Percentiles rank a stretch among this genome's conserved stretches.
Evolutionary conservation across 2,797 vertebrate species (phyloP).

Genomic region (Momotus momota): DNA sequence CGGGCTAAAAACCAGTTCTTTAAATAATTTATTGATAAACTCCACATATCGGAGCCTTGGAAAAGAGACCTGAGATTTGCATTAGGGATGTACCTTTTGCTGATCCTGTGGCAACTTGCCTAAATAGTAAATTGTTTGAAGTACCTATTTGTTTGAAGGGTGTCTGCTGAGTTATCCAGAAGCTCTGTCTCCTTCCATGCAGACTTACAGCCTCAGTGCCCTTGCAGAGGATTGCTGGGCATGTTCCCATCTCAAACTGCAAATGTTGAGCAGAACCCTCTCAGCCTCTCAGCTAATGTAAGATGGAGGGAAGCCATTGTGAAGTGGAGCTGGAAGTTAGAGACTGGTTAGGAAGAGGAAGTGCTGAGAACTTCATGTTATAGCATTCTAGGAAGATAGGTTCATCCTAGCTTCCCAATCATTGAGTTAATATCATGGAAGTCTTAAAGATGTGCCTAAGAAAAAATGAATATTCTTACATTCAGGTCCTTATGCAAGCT

Average conservation of each 20-base stretch:
- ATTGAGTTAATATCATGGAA: background rate
- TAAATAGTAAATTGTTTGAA: background rate
- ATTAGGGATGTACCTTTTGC: background rate
- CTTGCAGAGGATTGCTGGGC: background rate
- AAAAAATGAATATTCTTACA: background rate
- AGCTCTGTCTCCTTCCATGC: background rate
- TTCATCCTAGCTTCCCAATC: background rate
- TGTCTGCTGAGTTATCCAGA: background rate
- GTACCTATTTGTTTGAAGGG: background rate
- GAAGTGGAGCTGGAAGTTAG: background rate
- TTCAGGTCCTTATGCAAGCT: background rate
- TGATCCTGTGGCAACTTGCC: background rate
- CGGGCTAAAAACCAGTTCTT: background rate
- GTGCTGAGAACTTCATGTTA: background rate
- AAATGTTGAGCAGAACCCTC: background rate
- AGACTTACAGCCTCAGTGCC: background rate
- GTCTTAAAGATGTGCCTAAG: background rate
- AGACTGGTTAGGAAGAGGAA: background rate
- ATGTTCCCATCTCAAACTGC: rapidly evolving
- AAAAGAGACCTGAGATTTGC: background rate
- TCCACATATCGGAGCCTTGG: no score
- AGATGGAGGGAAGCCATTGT: background rate
- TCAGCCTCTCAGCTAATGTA: background rate
- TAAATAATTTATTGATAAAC: background rate
- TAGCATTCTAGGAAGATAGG: background rate